Conservation (phyloP, 2,888 invertebrate species). For the Biston stratarius region DNA sequence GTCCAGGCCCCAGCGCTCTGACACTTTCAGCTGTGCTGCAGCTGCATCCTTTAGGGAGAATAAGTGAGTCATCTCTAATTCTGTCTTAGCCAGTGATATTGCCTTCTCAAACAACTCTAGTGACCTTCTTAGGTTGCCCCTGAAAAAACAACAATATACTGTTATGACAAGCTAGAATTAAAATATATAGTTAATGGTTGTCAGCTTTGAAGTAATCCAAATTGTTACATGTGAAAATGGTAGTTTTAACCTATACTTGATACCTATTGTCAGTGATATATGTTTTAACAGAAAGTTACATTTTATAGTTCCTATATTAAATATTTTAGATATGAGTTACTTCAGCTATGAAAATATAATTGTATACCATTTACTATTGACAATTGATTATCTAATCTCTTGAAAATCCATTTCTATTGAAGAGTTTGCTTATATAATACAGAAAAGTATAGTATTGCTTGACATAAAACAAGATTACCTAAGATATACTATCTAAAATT, state of each 20-base stretch:
- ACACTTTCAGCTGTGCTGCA: conserved; percentile 94
- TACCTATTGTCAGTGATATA: background rate
- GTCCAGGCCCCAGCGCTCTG: conserved; percentile 90
- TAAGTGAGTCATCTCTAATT: conserved; percentile 95
- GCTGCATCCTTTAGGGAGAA: conserved; percentile 96
- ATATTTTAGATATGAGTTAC: background rate
- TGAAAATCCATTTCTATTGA: conserved; percentile 11
- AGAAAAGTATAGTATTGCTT: conserved; percentile 13
- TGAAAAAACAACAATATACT: conserved; percentile 71
- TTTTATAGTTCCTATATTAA: background rate
- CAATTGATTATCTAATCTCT: conserved; percentile 12
- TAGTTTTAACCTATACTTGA: too few relatives aligned
- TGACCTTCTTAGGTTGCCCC: conserved; percentile 93
- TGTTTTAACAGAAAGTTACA: background rate
- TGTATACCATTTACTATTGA: background rate
- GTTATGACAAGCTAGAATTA: background rate
- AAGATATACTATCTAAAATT: conserved; percentile 40
- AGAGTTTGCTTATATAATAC: conserved; percentile 22
- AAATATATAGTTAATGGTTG: background rate
- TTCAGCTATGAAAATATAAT: background rate
- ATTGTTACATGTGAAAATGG: background rate
- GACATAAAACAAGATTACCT: conserved; percentile 20
- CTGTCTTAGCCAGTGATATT: conserved; percentile 93
- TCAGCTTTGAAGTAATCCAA: too few relatives aligned
- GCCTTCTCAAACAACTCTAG: conserved; percentile 96